Percentiles rank a stretch among this genome's conserved stretches.
phyloP scores from a whole-genome alignment of 2,113 vertebrate species.

The Limnothrissa miodon region DNA sequence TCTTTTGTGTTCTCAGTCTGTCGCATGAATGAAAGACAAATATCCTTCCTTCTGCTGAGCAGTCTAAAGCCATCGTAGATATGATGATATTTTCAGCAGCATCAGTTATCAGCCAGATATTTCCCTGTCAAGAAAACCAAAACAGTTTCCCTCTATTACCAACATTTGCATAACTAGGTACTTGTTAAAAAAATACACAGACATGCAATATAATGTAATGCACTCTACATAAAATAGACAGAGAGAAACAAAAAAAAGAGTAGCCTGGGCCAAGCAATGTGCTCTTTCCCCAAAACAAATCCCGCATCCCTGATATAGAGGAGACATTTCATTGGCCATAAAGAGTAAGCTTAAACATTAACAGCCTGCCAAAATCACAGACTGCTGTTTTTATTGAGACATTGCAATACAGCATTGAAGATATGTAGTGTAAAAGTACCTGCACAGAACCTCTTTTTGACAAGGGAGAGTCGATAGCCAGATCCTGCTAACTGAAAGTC shows the following conservation, averaged over 20 bases:
- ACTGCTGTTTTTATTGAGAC: background rate
- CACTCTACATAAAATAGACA: too few species aligned
- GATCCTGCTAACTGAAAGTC: slow-evolving; percentile 83
- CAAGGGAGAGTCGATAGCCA: slow-evolving; percentile 84
- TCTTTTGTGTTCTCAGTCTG: background rate
- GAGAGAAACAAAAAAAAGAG: too few species aligned
- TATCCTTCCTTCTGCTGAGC: background rate
- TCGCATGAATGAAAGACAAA: background rate
- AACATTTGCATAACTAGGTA: background rate
- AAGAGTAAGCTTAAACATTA: too few species aligned
- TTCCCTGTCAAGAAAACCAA: slow-evolving; percentile 79
- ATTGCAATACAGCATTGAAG: background rate
- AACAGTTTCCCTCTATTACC: background rate
- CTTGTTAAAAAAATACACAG: background rate
- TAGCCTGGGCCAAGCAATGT: too few species aligned
- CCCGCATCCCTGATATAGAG: too few species aligned
- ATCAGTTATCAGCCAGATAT: slow-evolving; percentile 94
- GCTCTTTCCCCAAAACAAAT: too few species aligned
- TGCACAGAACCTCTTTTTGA: slow-evolving; percentile 87
- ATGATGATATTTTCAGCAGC: slow-evolving; percentile 41
- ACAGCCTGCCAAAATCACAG: background rate
- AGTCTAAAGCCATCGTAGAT: slow-evolving; percentile 35
- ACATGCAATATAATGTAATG: too few species aligned
- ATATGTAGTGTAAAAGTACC: slow-evolving; percentile 66
- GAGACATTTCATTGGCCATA: too few species aligned